A percentile compares a stretch with the other conserved stretches of the same genome.
phyloP scores from a whole-genome alignment of 2,113 vertebrate species.

The Podarcis raffonei region DNA sequence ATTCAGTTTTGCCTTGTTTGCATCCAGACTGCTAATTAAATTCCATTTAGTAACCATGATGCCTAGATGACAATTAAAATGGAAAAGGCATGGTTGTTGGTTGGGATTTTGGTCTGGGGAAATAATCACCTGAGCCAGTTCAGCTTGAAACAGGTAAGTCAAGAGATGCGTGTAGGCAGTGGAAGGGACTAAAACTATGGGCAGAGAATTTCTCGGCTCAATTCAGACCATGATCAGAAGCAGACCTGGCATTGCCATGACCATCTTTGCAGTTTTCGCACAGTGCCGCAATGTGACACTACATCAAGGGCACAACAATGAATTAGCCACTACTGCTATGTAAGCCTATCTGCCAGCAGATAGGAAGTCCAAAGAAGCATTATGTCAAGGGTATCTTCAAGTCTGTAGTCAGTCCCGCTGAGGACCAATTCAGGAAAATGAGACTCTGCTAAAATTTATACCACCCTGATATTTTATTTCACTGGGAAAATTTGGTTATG shows the following conservation, averaged over 20 bases:
- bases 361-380: not conserved
- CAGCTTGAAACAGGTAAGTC: rapidly evolving
- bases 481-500: not conserved
- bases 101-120: not conserved
- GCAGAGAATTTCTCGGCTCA: not conserved
- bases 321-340: not conserved
- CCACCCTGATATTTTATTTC: not conserved
- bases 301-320: too few relatives aligned
- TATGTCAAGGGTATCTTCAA: not conserved
- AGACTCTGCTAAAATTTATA: not conserved
- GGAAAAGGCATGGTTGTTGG: not conserved
- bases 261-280: too few relatives aligned
- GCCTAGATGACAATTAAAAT: not conserved
- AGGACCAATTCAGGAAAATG: not conserved
- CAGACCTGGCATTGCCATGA: too few relatives aligned
- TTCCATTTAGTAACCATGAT: not conserved
- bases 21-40: not conserved
- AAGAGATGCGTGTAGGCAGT: not conserved
- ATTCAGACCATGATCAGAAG: not conserved
- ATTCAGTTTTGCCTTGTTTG: not conserved
- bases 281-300: too few relatives aligned
- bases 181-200: not conserved
- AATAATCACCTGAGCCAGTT: not conserved
- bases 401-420: not conserved
- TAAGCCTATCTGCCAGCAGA: not conserved